Conservation (phyloP, 2,888 invertebrate genomes). For the Ctenicera cuprea region DNA sequence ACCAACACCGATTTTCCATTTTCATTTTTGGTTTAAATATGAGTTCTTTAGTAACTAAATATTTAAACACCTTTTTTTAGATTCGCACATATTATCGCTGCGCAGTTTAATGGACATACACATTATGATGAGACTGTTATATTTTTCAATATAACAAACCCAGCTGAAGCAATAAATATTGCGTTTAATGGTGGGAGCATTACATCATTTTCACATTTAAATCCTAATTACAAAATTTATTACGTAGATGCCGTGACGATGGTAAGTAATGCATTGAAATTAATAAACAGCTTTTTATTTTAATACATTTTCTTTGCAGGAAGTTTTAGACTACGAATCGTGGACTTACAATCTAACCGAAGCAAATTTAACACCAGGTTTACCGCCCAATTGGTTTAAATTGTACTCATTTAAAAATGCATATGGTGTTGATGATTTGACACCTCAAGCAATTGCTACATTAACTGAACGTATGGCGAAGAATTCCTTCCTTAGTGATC, state of each 20-base stretch:
- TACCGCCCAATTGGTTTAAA: conserved; percentile 82
- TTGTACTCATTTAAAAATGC: conserved; percentile 83
- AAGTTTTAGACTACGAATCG: conserved; percentile 73
- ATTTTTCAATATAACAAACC: conserved; percentile 77
- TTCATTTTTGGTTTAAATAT: too few relatives aligned
- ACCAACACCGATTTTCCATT: too few relatives aligned
- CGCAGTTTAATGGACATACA: conserved; percentile 89
- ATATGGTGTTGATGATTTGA: conserved; percentile 72
- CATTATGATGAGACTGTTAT: conserved; percentile 85
- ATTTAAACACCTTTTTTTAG: conserved; percentile 68
- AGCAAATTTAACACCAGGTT: conserved; percentile 77
- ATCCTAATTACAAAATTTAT: conserved; percentile 75
- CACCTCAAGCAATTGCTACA: conserved; percentile 69
- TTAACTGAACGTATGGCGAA: conserved; percentile 68
- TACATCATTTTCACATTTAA: conserved; percentile 77
- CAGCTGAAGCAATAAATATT: conserved; percentile 77
- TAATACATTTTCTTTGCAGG: conserved; percentile 68
- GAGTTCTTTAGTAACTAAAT: too few relatives aligned
- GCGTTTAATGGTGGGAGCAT: conserved; percentile 91
- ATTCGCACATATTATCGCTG: conserved; percentile 87
- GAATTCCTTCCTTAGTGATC: conserved; percentile 67
- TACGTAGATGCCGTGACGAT: conserved; percentile 67
- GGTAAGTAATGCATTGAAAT: conserved; percentile 13
- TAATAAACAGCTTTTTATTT: neutral
- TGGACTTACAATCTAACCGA: conserved; percentile 85